Evolutionary conservation across 2,797 vertebrate species (phyloP).

Genomic region (Spinibarbus caldwelli): DNA sequence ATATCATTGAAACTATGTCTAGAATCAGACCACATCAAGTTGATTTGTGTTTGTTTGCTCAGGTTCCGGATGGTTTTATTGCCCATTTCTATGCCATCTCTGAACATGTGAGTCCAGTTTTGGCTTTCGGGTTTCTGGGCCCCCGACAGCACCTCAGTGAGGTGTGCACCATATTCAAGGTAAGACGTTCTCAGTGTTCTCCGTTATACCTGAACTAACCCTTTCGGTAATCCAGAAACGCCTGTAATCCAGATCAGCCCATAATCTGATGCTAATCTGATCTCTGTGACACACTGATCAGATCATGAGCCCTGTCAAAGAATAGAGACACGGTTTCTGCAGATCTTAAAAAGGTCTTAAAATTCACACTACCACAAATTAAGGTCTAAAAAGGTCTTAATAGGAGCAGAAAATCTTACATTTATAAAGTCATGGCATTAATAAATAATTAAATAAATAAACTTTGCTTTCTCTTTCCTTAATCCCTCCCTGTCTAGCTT

Average conservation of each 20-base stretch:
- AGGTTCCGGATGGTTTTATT: constrained; percentile 99
- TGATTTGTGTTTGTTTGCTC: constrained; percentile 37
- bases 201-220: neutral
- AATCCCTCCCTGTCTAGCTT: neutral
- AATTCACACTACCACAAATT: neutral
- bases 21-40: neutral
- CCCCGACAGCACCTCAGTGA: constrained; percentile 92
- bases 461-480: too few relatives aligned
- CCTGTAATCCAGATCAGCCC: constrained; percentile 6
- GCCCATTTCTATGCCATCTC: constrained; percentile 99
- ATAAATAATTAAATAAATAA: neutral
- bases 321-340: neutral
- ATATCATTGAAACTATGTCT: neutral
- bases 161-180: constrained; percentile 97
- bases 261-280: constrained; percentile 16
- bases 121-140: constrained; percentile 96
- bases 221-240: neutral
- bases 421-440: neutral
- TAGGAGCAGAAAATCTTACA: neutral
- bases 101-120: constrained; percentile 96
- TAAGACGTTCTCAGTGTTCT: constrained; percentile 61
- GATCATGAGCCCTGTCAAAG: neutral
- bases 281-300: neutral
- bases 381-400: neutral
- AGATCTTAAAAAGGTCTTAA: neutral